Evolutionary conservation across 2,888 invertebrate genomes (phyloP).

Genomic region (Zaprionus obscuricornis): DNA sequence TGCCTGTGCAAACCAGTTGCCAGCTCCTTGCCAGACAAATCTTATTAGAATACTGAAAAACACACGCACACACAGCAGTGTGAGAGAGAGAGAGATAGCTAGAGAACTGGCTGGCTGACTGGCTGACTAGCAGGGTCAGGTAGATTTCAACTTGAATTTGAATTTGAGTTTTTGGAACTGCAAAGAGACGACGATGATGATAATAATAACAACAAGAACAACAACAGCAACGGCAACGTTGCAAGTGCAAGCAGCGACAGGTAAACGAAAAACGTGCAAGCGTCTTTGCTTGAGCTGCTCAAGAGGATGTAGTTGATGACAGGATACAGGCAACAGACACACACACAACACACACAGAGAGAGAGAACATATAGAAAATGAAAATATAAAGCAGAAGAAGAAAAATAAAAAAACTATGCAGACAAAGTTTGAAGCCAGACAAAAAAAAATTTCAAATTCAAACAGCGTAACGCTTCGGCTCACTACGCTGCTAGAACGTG

Average conservation of each 20-base stretch:
- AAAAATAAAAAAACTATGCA: conserved; percentile 15
- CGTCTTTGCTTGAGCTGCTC: no score
- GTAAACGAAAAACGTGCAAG: conserved; percentile 51
- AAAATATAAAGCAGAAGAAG: background rate
- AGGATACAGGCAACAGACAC: conserved; percentile 58
- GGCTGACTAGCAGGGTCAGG: conserved; percentile 46
- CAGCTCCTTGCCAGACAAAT: conserved; percentile 57
- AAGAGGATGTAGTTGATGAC: conserved; percentile 55
- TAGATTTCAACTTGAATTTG: conserved; percentile 49
- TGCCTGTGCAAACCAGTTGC: conserved; percentile 50
- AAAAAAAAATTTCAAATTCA: conserved; percentile 51
- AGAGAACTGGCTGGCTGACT: conserved; percentile 23
- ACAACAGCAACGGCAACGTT: background rate
- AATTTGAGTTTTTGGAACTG: background rate
- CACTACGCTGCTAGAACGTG: conserved; percentile 17
- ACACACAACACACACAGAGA: conserved; percentile 6
- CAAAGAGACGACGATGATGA: conserved; percentile 33
- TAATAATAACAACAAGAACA: conserved; percentile 17
- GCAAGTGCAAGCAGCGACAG: conserved; percentile 58
- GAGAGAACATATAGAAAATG: conserved; percentile 16
- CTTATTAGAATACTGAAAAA: conserved; percentile 71
- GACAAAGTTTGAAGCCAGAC: conserved; percentile 20
- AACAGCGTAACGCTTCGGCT: conserved; percentile 40
- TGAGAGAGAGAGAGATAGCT: background rate
- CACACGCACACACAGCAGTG: background rate